These are phyloP conservation scores for Odontothrips loti DNA, from an alignment of 2,888 invertebrate genomes.

Conservation along the genomic window DNA sequence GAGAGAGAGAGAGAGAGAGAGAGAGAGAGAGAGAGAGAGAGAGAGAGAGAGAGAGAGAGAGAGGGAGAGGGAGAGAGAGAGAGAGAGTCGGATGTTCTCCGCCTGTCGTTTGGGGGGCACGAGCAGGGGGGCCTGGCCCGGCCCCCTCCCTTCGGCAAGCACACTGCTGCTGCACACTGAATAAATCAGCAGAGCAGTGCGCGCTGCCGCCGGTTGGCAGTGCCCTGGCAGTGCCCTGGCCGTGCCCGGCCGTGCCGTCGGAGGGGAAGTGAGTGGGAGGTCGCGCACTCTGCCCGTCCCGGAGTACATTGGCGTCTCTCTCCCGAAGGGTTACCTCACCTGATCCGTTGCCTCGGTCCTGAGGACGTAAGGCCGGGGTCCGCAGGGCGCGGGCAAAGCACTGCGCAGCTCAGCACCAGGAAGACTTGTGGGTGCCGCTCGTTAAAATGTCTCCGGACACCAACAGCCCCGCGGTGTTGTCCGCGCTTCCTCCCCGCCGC, in stretches of 20 bases:
- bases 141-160: background rate
- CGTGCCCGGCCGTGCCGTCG: background rate
- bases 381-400: background rate
- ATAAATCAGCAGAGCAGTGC: slow-evolving; percentile 13
- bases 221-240: background rate
- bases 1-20: too few species aligned
- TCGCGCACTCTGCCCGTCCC: too few species aligned
- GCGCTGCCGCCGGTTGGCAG: background rate
- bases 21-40: too few species aligned
- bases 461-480: background rate
- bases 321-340: too few species aligned
- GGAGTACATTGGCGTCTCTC: background rate
- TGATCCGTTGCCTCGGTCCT: background rate
- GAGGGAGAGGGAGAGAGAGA: background rate
- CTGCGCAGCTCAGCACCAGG: background rate
- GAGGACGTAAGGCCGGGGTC: too few species aligned
- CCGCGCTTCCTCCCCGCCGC: background rate
- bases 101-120: background rate
- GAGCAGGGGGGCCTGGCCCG: background rate
- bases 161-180: slow-evolving; percentile 16
- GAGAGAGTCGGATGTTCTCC: background rate
- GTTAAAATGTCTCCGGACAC: background rate
- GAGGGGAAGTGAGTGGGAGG: background rate
- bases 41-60: background rate
- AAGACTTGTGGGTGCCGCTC: background rate